Conservation (phyloP, 2,113 vertebrate species). For the Miniopterus natalensis region DNA sequence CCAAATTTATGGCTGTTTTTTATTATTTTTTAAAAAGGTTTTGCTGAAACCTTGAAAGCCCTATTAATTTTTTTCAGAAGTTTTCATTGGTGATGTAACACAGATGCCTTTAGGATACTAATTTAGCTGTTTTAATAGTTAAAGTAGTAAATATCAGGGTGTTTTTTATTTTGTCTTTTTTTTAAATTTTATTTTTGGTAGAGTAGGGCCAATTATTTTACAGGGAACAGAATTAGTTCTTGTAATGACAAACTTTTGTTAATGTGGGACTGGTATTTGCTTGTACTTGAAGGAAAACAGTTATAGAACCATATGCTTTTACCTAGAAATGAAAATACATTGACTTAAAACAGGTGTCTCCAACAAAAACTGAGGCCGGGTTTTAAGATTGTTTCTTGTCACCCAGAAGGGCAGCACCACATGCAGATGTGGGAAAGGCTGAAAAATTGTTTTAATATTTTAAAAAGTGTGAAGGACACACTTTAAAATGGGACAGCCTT, state of each 20-base stretch:
- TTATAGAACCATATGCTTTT: slow-evolving; percentile 58
- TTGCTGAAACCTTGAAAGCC: slow-evolving; percentile 60
- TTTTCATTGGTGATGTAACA: slow-evolving; percentile 67
- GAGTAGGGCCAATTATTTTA: background rate
- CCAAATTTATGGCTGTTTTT: slow-evolving; percentile 10
- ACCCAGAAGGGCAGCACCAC: background rate
- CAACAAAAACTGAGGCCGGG: slow-evolving; percentile 43
- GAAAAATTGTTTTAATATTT: background rate
- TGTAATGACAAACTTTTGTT: slow-evolving; percentile 50
- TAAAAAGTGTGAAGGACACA: slow-evolving; percentile 9
- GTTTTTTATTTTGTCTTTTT: background rate
- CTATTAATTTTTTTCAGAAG: slow-evolving; percentile 57
- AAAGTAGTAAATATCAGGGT: slow-evolving; percentile 23
- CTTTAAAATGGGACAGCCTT: background rate
- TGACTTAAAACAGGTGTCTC: slow-evolving; percentile 31
- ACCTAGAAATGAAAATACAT: slow-evolving; percentile 62
- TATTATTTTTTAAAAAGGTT: slow-evolving; percentile 22
- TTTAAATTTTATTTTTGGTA: background rate
- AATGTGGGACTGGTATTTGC: background rate
- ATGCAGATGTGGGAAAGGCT: slow-evolving; percentile 2
- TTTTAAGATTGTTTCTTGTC: slow-evolving; percentile 50
- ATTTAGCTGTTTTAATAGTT: slow-evolving; percentile 55
- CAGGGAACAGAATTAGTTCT: slow-evolving; percentile 27
- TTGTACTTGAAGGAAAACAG: background rate
- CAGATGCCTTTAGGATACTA: slow-evolving; percentile 55